Evolutionary conservation across 2,797 vertebrate genomes (phyloP).

Genomic region (Capromys pilorides): DNA sequence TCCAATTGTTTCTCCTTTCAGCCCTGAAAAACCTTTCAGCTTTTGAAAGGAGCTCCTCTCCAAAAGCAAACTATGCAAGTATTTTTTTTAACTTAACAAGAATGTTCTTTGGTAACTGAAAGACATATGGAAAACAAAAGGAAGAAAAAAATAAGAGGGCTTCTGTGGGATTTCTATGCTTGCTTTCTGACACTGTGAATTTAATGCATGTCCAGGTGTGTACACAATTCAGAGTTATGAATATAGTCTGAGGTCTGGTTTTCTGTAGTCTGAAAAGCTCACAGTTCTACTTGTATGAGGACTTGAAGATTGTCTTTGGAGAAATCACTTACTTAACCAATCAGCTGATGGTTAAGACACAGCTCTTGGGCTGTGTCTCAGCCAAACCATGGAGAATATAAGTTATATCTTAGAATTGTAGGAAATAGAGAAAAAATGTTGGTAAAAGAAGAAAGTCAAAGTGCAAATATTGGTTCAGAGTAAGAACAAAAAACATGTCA

Average conservation of each 20-base stretch:
- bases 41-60: conserved; percentile 50
- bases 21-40: background rate
- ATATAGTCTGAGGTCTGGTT: background rate
- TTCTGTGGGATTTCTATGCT: conserved; percentile 24
- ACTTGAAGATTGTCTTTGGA: background rate
- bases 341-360: background rate
- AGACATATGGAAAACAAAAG: conserved; percentile 47
- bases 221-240: background rate
- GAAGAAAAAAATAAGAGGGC: background rate
- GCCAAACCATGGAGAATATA: background rate
- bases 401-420: background rate
- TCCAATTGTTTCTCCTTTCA: conserved; percentile 68
- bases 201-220: background rate
- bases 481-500: background rate
- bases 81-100: conserved; percentile 20
- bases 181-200: conserved; percentile 43
- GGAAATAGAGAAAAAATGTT: background rate
- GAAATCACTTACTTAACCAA: background rate
- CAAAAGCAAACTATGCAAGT: conserved; percentile 31
- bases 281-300: background rate
- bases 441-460: conserved; percentile 5
- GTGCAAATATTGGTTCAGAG: background rate
- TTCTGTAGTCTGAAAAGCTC: background rate
- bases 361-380: background rate
- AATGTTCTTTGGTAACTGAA: conserved; percentile 59